A percentile compares a stretch with the other conserved stretches of the same genome.
phyloP scores from a whole-genome alignment of 2,113 vertebrate species.

The Paradoxurus hermaphroditus region DNA sequence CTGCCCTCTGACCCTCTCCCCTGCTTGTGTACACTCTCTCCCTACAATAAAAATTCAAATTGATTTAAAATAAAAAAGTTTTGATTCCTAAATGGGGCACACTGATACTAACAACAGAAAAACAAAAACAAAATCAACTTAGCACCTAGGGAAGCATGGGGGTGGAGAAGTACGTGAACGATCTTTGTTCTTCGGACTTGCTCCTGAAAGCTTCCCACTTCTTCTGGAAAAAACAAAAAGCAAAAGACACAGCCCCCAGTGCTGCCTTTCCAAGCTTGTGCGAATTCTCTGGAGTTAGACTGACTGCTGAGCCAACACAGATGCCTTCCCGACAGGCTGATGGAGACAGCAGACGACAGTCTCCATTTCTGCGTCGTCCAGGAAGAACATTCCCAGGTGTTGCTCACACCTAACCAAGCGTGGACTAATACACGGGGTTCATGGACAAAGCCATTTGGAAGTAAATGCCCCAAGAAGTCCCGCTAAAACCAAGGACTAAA shows the following conservation, averaged over 20 bases:
- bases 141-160: too few species aligned
- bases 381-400: background rate
- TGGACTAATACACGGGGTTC: background rate
- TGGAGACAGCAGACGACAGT: background rate
- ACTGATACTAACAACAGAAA: background rate
- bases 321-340: background rate
- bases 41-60: too few species aligned
- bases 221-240: background rate
- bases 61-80: background rate
- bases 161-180: background rate
- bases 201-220: background rate
- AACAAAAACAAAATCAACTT: background rate
- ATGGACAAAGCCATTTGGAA: background rate
- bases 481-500: background rate
- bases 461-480: background rate
- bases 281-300: background rate
- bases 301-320: background rate
- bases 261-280: background rate
- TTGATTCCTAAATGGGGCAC: background rate
- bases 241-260: background rate
- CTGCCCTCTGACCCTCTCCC: too few species aligned
- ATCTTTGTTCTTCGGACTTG: background rate
- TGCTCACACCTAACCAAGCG: background rate
- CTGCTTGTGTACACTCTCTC: too few species aligned
- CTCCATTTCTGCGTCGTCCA: background rate